Percentiles rank a stretch among this genome's conserved stretches.
Evolutionary conservation across 2,888 invertebrate genomes (phyloP).

Genomic region (Odontocolon sp.): DNA sequence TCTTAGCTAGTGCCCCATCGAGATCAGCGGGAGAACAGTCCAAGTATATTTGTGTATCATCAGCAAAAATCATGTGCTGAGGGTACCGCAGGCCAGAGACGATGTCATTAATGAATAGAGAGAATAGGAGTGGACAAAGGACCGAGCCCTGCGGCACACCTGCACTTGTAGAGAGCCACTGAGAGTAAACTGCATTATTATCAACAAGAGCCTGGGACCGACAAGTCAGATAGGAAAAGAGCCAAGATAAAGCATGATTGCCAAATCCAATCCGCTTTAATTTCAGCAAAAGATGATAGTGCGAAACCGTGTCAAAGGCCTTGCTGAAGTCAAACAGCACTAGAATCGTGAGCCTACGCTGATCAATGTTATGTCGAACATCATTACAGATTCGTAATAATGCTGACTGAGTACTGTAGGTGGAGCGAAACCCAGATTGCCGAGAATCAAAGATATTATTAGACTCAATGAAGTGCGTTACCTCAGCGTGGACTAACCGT

Average conservation of each 20-base stretch:
- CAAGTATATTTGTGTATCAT: conserved; percentile 35
- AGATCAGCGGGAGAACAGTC: not conserved
- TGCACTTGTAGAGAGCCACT: not conserved
- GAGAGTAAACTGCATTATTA: not conserved
- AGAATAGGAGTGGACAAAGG: conserved; percentile 10
- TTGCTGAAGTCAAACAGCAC: conserved; percentile 40
- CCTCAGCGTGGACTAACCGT: not conserved
- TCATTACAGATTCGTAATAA: conserved; percentile 10
- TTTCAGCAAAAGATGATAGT: not conserved
- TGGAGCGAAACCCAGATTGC: conserved; percentile 3
- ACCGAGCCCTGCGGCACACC: conserved; percentile 32
- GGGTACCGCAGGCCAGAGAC: not conserved
- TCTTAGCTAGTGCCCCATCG: not conserved
- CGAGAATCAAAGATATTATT: not conserved
- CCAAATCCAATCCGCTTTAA: not conserved
- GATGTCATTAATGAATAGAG: conserved; percentile 32
- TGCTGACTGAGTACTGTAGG: conserved; percentile 8
- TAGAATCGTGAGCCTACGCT: not conserved
- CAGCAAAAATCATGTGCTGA: conserved; percentile 28
- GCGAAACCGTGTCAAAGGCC: conserved; percentile 9
- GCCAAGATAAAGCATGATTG: not conserved
- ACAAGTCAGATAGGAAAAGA: not conserved
- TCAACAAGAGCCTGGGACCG: not conserved
- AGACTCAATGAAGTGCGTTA: not conserved
- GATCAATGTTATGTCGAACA: not conserved